Percentiles rank a stretch among this genome's conserved stretches.
These are phyloP conservation scores for Ovibos moschatus DNA, from an alignment of 2,113 vertebrate genomes.

Conservation along the genomic window DNA sequence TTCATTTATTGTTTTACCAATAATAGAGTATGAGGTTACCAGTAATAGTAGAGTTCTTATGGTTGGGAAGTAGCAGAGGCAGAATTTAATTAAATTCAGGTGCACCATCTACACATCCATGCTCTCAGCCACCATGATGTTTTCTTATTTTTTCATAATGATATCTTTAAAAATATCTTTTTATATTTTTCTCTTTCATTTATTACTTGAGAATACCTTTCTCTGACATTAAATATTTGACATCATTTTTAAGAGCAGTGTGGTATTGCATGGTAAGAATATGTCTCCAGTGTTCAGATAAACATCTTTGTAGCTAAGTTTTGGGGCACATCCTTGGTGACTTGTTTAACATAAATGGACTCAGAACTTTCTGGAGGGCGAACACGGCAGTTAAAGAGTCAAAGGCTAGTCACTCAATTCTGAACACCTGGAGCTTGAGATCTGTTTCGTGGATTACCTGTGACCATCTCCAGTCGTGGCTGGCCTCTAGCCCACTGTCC, in stretches of 20 bases:
- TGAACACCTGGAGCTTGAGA: neutral
- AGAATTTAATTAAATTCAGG: neutral
- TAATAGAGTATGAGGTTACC: neutral
- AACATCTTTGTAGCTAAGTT: neutral
- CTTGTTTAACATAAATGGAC: neutral
- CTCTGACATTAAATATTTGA: neutral
- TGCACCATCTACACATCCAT: neutral
- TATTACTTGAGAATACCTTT: neutral
- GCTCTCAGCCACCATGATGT: neutral
- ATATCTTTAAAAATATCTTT: neutral
- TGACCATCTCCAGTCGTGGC: neutral
- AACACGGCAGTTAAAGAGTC: neutral
- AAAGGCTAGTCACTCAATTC: neutral
- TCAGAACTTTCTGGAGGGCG: neutral
- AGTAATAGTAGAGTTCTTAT: too few relatives aligned
- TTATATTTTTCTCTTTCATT: neutral
- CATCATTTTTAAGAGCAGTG: neutral
- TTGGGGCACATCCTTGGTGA: neutral
- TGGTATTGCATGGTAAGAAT: neutral
- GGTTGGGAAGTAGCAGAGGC: neutral
- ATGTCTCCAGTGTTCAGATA: neutral
- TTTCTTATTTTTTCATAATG: neutral
- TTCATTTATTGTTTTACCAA: neutral
- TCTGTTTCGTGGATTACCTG: neutral
- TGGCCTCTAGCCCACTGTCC: neutral